Conservation (phyloP, 1,140 invertebrate genomes). For the Hermetia illucens region DNA sequence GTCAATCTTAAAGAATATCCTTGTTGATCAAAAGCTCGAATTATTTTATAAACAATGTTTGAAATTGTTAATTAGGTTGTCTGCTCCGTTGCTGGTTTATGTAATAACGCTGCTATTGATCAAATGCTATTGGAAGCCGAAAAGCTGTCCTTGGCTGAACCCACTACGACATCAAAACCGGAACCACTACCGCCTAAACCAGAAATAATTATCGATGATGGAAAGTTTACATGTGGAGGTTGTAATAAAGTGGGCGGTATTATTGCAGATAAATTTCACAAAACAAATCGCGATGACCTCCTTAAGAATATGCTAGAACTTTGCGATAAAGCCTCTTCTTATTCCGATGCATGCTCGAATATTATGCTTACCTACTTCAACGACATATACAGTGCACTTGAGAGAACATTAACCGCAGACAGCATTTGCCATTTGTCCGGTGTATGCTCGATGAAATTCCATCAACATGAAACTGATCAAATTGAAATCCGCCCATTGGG, state of each 20-base stretch:
- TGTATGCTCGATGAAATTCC: slow-evolving; percentile 48
- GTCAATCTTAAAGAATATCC: background rate
- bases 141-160: background rate
- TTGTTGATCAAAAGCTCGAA: slow-evolving; percentile 2
- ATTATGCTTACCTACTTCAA: slow-evolving; percentile 56
- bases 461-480: slow-evolving; percentile 42
- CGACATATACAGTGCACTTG: slow-evolving; percentile 44
- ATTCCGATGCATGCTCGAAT: slow-evolving; percentile 63
- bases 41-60: slow-evolving; percentile 1
- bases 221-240: slow-evolving; percentile 32
- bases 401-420: slow-evolving; percentile 44
- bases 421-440: slow-evolving; percentile 61
- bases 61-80: slow-evolving; percentile 34
- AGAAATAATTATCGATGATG: background rate
- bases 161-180: background rate
- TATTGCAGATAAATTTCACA: slow-evolving; percentile 39
- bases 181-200: slow-evolving; percentile 1
- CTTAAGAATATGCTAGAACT: slow-evolving; percentile 37
- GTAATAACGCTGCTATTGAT: slow-evolving; percentile 62
- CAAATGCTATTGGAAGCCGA: slow-evolving; percentile 34
- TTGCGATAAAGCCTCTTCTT: slow-evolving; percentile 52
- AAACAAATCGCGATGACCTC: slow-evolving; percentile 37
- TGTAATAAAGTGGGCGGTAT: slow-evolving; percentile 38
- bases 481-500: slow-evolving; percentile 40
- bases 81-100: slow-evolving; percentile 76